Conservation (phyloP, 1,140 invertebrate genomes). For the Drosophila subobscura region DNA sequence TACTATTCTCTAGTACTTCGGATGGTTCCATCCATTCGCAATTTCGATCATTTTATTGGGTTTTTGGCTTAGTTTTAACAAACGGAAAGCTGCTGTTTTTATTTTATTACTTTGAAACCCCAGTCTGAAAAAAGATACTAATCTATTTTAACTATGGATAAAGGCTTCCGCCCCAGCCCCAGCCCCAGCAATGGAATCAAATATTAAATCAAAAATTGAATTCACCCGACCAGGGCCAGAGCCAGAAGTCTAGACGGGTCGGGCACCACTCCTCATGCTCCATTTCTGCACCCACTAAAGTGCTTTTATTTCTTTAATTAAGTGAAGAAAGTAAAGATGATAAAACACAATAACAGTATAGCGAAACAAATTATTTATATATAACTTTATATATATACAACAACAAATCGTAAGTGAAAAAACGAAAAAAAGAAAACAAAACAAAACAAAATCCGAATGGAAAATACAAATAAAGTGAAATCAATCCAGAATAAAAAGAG, state of each 20-base stretch:
- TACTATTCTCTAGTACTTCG: slow-evolving; percentile 10
- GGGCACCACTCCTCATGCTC: not conserved
- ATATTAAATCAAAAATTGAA: too few relatives aligned
- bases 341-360: slow-evolving; percentile 50
- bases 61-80: too few relatives aligned
- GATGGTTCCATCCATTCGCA: slow-evolving; percentile 1
- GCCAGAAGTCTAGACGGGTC: too few relatives aligned
- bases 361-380: slow-evolving; percentile 51
- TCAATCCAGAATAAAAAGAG: slow-evolving; percentile 14
- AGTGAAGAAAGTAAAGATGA: slow-evolving; percentile 26
- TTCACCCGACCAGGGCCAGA: too few relatives aligned
- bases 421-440: slow-evolving; percentile 20
- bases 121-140: too few relatives aligned
- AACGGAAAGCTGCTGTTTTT: too few relatives aligned
- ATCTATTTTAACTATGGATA: too few relatives aligned
- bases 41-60: too few relatives aligned
- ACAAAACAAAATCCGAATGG: slow-evolving; percentile 9
- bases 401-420: slow-evolving; percentile 23
- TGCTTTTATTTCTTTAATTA: slow-evolving; percentile 58
- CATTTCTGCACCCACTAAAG: slow-evolving; percentile 5
- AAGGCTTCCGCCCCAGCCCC: too few relatives aligned
- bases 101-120: too few relatives aligned
- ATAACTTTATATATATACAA: slow-evolving; percentile 43
- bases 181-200: too few relatives aligned
- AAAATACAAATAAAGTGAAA: slow-evolving; percentile 15